Percentiles rank a stretch among this genome's conserved stretches.
phyloP scores from a whole-genome alignment of 2,113 vertebrate genomes.

The Raphicerus campestris region DNA sequence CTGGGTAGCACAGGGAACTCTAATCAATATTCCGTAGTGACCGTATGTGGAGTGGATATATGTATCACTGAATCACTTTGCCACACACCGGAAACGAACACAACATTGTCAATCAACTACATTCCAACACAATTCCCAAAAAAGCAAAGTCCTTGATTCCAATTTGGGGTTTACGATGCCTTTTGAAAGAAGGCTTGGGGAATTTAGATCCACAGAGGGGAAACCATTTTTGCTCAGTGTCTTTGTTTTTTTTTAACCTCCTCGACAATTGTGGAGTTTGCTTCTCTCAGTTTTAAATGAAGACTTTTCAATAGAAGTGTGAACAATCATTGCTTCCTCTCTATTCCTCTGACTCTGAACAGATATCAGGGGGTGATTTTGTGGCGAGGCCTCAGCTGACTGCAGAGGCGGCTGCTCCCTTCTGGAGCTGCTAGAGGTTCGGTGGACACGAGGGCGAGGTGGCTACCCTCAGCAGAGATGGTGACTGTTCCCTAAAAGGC shows the following conservation, averaged over 20 bases:
- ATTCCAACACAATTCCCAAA: not conserved
- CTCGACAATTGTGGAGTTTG: not conserved
- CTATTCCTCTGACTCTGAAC: not conserved
- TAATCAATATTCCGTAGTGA: fast-evolving
- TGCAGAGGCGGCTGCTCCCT: not conserved
- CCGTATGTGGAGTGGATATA: not conserved
- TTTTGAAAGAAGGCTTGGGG: not conserved
- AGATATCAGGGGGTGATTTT: not conserved
- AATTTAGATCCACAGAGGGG: not conserved
- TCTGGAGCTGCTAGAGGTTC: not conserved
- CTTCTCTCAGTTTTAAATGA: not conserved
- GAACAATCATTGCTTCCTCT: not conserved
- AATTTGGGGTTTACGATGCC: not conserved
- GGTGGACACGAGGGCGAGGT: fast-evolving
- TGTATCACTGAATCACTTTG: not conserved
- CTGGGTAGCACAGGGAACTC: not conserved
- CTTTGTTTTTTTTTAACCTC: not conserved
- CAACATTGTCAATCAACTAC: not conserved
- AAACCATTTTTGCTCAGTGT: not conserved
- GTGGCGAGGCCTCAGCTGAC: not conserved
- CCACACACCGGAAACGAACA: not conserved
- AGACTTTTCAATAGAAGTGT: not conserved
- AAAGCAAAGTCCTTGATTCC: not conserved
- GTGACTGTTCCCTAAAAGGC: not conserved
- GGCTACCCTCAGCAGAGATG: not conserved